Conservation (phyloP, 2,888 invertebrate genomes). For the Cabera pusaria region DNA sequence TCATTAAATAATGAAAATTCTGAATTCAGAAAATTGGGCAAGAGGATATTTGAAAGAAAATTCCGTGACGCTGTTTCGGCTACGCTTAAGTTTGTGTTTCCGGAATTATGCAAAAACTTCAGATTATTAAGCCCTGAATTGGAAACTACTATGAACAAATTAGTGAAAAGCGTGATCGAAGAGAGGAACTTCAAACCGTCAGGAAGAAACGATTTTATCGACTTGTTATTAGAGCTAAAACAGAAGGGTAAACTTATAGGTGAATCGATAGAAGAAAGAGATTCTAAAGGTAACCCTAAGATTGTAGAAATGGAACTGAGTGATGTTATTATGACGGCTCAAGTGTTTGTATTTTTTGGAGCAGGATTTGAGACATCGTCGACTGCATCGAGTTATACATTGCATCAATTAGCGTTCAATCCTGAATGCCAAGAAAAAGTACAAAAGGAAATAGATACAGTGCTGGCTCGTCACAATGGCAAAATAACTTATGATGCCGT, state of each 20-base stretch:
- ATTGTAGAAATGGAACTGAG: slow-evolving; percentile 57
- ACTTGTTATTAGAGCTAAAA: slow-evolving; percentile 62
- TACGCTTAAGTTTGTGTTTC: slow-evolving; percentile 58
- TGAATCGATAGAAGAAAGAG: slow-evolving; percentile 61
- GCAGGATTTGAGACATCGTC: slow-evolving; percentile 82
- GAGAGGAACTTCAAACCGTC: slow-evolving; percentile 60
- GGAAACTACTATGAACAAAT: slow-evolving; percentile 50
- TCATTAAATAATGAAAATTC: slow-evolving; percentile 62
- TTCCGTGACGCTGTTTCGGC: slow-evolving; percentile 51
- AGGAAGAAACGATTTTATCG: slow-evolving; percentile 70
- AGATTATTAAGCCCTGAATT: slow-evolving; percentile 54
- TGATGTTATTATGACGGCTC: slow-evolving; percentile 62
- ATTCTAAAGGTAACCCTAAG: slow-evolving; percentile 57
- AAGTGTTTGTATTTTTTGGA: slow-evolving; percentile 73
- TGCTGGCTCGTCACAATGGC: slow-evolving; percentile 56
- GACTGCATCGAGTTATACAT: slow-evolving; percentile 69
- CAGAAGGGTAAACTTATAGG: slow-evolving; percentile 62
- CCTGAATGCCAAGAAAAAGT: slow-evolving; percentile 69
- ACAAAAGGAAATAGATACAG: slow-evolving; percentile 66
- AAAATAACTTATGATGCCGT: slow-evolving; percentile 66
- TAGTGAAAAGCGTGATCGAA: slow-evolving; percentile 55
- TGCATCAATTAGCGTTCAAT: slow-evolving; percentile 74
- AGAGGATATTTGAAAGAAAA: slow-evolving; percentile 59
- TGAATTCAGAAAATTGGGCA: slow-evolving; percentile 63
- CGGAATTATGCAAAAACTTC: slow-evolving; percentile 59